Evolutionary conservation across 2,888 invertebrate genomes (phyloP), one percentile per base, ranked within the genome.

Genomic region (Epirrhoe alternata): DNA sequence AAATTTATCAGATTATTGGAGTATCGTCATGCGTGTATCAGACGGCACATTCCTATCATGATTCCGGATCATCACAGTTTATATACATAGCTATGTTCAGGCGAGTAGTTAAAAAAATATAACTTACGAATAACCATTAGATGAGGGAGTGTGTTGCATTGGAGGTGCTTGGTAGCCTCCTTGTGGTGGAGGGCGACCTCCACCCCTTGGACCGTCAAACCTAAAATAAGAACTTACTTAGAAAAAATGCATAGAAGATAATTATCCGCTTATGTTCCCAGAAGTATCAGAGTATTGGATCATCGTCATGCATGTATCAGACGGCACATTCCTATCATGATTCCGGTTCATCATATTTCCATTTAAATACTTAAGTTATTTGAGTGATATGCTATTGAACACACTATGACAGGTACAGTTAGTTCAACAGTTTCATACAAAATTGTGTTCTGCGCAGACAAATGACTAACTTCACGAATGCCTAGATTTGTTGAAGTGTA

Each of bases 1-100:
- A 56, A 4, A 35, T 45, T 52, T 38, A 60, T 90, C 91, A 92
- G 90, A 73, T 68, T 50, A 68, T 71, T 66, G 77, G 75, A 77
- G 70, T 83, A 86, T 86, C 92, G 89, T 90, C 92, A 92, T 83
- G 59, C 88, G 68, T 92, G 92, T 92, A 88, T 92, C 87, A 90
- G 92, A 91, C 92, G 92, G 92, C 92, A 92, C 92, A 92, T 92
- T 92, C 92, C 92, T 92, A 92, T 92, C 92, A 83, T 85, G 86
- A 80, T 84, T 83, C 77, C 74, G 88, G 91, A 83, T 92, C 92
- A 92, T 92, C 91, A 91, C 87, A 12, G 6, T 38, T 8, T 42
- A 30, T 47, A 42, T 5, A 31, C 8, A 42, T 5, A 16, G 33
- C 16, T 53, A 5, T 12, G 8, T 42, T 12, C 12, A 12, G 12